Evolutionary conservation across 2,797 vertebrate genomes (phyloP), one percentile per base, ranked within the genome.

Genomic region (Eulemur rubriventer): DNA sequence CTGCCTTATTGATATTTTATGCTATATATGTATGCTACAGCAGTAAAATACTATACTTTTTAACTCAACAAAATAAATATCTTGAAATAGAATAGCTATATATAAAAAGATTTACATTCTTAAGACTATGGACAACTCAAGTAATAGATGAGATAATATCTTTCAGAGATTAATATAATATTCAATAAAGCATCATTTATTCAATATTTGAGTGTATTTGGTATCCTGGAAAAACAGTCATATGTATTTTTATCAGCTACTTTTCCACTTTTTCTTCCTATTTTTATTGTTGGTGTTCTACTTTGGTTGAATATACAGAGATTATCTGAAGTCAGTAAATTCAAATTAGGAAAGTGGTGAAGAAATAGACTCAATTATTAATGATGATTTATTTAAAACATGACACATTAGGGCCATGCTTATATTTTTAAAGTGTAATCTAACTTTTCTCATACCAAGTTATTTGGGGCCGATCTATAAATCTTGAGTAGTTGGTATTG

Each of bases 341-440:
- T 91, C 43, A 69, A 79, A 70, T 9, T 69, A 70, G 6, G 33
- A 72, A 81, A 72, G 1, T 6, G 9, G 41, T 75, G 18, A 85
- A 78, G 48, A 95, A 73, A 88, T n/a, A 82, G 4, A 79, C 30
- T 50, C 9, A 55, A 1, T 89, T 73, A 92, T 67, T 92, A 93
- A 96, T 85, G 48, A 79, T 79, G 11, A 82, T 88, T 81, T 72
- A 96, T 69, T 97, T 96, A 91, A 88, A 79, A 70, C 8, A 46
- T 75, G 41, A 91, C 52, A 76, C 33, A 88, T 57, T 63, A 89
- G 41, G 38, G 33, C 18, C 46, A 57, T 73, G 7, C 10, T 93
- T 59, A 67, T 63, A 81, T 73, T 95, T 92, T 91, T 50, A 88
- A 92, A 88, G 24, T 63, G 76, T 70, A 86, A 84, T 80, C 17